Evolutionary conservation across 1,140 invertebrate species (phyloP).

Genomic region (Bombus fervidus): DNA sequence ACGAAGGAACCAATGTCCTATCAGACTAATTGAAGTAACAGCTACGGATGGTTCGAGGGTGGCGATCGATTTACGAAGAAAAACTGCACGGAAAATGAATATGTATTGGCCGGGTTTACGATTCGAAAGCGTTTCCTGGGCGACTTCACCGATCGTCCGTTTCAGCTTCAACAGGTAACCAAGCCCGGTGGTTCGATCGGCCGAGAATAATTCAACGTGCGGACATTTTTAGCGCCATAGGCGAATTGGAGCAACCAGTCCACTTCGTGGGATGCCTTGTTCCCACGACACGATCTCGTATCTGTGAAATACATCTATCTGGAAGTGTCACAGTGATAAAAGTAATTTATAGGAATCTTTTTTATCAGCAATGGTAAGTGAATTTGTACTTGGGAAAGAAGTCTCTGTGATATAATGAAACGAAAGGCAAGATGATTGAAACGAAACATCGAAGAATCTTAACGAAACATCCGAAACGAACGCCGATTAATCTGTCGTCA

Average conservation of each 20-base stretch:
- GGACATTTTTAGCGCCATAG: conserved; percentile 37
- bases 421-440: too few relatives aligned
- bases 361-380: neutral
- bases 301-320: neutral
- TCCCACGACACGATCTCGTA: neutral
- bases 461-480: too few relatives aligned
- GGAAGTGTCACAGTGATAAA: neutral
- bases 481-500: too few relatives aligned
- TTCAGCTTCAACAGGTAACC: conserved; percentile 38
- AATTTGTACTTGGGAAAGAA: too few relatives aligned
- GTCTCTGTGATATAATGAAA: too few relatives aligned
- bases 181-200: conserved; percentile 1
- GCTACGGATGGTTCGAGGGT: neutral
- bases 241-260: conserved; percentile 1
- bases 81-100: neutral
- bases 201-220: conserved; percentile 33
- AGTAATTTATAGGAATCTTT: neutral
- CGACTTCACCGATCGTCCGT: neutral
- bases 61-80: neutral
- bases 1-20: neutral
- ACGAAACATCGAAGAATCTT: too few relatives aligned
- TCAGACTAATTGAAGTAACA: neutral
- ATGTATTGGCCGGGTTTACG: neutral
- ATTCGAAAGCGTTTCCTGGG: neutral
- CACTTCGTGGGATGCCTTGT: conserved; percentile 6